These are phyloP conservation scores for Agonopterix arenella DNA, from an alignment of 2,888 invertebrate genomes.

Conservation along the genomic window DNA sequence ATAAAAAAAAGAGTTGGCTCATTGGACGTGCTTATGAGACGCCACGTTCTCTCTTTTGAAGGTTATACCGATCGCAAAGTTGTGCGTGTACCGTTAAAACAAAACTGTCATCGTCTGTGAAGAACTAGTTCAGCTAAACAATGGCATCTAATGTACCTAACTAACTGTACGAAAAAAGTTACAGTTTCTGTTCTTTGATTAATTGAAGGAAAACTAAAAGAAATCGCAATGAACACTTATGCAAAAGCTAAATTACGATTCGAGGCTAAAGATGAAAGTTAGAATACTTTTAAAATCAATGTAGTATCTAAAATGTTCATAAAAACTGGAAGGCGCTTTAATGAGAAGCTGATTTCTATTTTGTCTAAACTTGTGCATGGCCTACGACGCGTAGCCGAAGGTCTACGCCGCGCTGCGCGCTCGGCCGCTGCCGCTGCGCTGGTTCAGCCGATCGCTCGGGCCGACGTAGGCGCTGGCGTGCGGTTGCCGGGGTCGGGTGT, in stretches of 20 bases:
- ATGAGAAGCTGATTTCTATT: no score
- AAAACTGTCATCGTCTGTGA: slow-evolving; percentile 52
- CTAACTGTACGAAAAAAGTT: slow-evolving; percentile 1
- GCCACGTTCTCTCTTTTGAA: slow-evolving; percentile 72
- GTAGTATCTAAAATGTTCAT: no score
- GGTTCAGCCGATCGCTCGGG: slow-evolving; percentile 19
- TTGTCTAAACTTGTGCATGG: slow-evolving; percentile 5
- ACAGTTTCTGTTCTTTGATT: no score
- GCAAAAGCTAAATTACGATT: no score
- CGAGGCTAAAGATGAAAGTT: no score
- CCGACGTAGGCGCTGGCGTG: slow-evolving; percentile 28
- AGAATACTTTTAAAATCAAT: no score
- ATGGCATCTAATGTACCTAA: slow-evolving; percentile 1
- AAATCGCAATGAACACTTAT: no score
- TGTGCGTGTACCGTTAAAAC: slow-evolving; percentile 63
- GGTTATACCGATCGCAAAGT: slow-evolving; percentile 44
- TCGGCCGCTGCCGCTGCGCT: slow-evolving; percentile 19
- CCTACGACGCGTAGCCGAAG: slow-evolving; percentile 23
- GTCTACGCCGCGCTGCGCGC: slow-evolving; percentile 16
- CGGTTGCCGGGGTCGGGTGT: slow-evolving; percentile 64
- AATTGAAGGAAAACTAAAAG: no score
- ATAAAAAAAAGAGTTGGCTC: slow-evolving; percentile 68
- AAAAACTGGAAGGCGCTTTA: no score
- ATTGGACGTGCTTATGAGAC: slow-evolving; percentile 67
- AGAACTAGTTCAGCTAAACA: slow-evolving; percentile 37